These are phyloP conservation scores for Germaria angustata DNA, from an alignment of 2,888 invertebrate species.

Conservation along the genomic window DNA sequence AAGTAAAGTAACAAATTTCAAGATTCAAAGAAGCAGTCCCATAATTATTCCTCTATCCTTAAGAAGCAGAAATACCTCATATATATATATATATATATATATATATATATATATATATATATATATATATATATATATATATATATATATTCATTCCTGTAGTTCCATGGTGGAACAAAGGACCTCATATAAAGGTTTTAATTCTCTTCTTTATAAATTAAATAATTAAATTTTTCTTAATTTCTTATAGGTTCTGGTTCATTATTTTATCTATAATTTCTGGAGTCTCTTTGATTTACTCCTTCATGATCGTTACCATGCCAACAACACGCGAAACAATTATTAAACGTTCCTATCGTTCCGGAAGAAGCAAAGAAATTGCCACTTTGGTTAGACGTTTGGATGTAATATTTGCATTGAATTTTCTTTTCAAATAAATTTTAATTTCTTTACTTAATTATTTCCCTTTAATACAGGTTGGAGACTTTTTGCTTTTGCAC, in stretches of 20 bases:
- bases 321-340: slow-evolving; percentile 91
- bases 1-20: no score
- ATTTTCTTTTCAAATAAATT: background rate
- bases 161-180: no score
- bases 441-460: background rate
- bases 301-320: slow-evolving; percentile 88
- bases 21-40: no score
- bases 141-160: no score
- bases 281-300: slow-evolving; percentile 90
- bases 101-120: no score
- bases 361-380: slow-evolving; percentile 87
- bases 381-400: slow-evolving; percentile 88
- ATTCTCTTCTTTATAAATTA: no score
- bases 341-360: slow-evolving; percentile 88
- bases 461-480: slow-evolving; percentile 83
- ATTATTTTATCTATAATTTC: slow-evolving; percentile 88
- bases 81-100: no score
- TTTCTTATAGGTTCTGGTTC: slow-evolving; percentile 86
- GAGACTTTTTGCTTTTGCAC: slow-evolving; percentile 91
- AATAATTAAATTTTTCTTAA: slow-evolving; percentile 6
- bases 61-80: no score
- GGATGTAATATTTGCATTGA: slow-evolving; percentile 82
- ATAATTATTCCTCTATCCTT: no score
- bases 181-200: no score
- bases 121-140: no score